A percentile compares a stretch with the other conserved stretches of the same genome.
Conservation (phyloP, 2,113 vertebrate species). For the Mystacornis crossleyi region DNA sequence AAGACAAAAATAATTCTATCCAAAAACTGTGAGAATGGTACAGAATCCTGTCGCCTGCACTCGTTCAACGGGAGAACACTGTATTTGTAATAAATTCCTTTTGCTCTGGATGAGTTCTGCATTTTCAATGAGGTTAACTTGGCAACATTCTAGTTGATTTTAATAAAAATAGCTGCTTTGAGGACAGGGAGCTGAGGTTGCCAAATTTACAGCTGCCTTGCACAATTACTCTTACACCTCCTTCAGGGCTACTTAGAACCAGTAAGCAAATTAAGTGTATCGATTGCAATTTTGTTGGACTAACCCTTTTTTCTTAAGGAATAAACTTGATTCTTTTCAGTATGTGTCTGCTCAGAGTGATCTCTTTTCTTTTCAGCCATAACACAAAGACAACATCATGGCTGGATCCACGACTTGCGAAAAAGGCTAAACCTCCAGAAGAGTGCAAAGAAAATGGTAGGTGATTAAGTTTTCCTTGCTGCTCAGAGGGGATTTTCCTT, state of each 20-base stretch:
- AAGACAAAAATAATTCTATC: slow-evolving; percentile 69
- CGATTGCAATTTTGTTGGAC: slow-evolving; percentile 88
- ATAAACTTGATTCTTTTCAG: slow-evolving; percentile 80
- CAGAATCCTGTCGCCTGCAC: slow-evolving; percentile 68
- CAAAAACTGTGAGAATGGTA: slow-evolving; percentile 67
- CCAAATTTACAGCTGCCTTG: slow-evolving; percentile 87
- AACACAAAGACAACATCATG: slow-evolving; percentile 99
- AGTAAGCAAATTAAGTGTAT: slow-evolving; percentile 96
- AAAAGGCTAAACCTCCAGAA: slow-evolving; percentile 98
- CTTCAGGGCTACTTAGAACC: slow-evolving; percentile 88
- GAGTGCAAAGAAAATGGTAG: slow-evolving; percentile 99
- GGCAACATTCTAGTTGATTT: slow-evolving; percentile 84
- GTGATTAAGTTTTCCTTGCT: slow-evolving; percentile 78
- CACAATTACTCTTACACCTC: slow-evolving; percentile 81
- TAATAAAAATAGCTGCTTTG: slow-evolving; percentile 88
- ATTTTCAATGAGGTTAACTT: slow-evolving; percentile 84
- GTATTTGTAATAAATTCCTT: slow-evolving; percentile 87
- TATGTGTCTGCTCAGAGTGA: slow-evolving; percentile 85
- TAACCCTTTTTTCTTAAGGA: slow-evolving; percentile 79
- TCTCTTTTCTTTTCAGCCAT: slow-evolving; percentile 93
- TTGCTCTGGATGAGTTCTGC: slow-evolving; percentile 82
- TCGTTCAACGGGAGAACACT: slow-evolving; percentile 78
- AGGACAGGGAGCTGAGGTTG: slow-evolving; percentile 82
- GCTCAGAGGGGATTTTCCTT: slow-evolving; percentile 58
- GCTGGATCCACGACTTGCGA: slow-evolving; percentile 98